phyloP scores from a whole-genome alignment of 2,797 vertebrate species.

The Petrocephalus schoutedeni region DNA sequence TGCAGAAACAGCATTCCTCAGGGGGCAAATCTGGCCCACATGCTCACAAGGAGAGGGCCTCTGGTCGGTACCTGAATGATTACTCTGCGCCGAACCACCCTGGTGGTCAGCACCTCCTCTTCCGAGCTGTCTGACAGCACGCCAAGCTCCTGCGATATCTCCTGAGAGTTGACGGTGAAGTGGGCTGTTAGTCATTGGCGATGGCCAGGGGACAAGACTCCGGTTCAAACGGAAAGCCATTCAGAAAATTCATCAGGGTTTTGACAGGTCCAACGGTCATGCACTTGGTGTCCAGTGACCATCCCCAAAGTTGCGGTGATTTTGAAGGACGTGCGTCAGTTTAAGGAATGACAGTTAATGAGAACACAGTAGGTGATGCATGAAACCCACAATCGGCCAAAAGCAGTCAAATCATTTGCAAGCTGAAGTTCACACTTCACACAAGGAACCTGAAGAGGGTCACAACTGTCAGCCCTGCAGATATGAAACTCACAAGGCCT shows the following conservation, averaged over 20 bases:
- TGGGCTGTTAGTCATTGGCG: neutral
- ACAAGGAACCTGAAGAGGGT: neutral
- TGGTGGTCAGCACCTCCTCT: slow-evolving; percentile 90
- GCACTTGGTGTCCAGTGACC: neutral
- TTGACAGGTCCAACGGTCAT: neutral
- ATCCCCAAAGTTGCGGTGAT: neutral
- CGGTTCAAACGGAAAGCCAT: neutral
- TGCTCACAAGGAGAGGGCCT: slow-evolving; percentile 6
- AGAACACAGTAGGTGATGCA: neutral
- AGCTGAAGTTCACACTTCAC: neutral
- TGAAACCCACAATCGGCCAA: neutral
- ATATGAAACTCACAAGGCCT: neutral
- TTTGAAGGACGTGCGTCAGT: neutral
- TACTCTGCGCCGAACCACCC: slow-evolving; percentile 88
- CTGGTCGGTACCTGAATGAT: slow-evolving; percentile 86
- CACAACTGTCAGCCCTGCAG: neutral
- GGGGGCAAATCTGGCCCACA: slow-evolving; percentile 8
- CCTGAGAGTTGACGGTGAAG: slow-evolving; percentile 71
- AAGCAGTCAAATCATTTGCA: neutral
- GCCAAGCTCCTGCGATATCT: slow-evolving; percentile 85
- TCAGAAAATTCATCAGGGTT: neutral
- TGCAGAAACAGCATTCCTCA: neutral
- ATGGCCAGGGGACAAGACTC: neutral
- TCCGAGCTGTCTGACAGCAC: slow-evolving; percentile 87
- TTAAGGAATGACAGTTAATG: neutral